A percentile compares a stretch with the other conserved stretches of the same genome.
phyloP scores from a whole-genome alignment of 1,140 invertebrate species.

The Trinorchestia longiramus region DNA sequence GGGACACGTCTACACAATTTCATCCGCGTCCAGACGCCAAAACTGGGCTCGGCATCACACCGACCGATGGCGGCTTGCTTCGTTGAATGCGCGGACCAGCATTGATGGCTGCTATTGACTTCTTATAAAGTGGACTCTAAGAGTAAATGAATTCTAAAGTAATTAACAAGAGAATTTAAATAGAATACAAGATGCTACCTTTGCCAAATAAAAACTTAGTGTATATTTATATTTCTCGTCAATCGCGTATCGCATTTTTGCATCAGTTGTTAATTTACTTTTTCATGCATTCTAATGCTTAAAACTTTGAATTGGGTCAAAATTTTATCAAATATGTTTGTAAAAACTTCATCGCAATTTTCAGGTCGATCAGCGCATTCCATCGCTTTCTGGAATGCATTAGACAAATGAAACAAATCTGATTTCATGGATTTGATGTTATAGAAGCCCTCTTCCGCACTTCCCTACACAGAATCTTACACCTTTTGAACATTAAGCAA shows the following conservation, averaged over 20 bases:
- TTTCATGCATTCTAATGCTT: not conserved
- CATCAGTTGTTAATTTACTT: not conserved
- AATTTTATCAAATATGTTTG: too few relatives aligned
- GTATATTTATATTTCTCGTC: not conserved
- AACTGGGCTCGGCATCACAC: not conserved
- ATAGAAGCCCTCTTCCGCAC: too few relatives aligned
- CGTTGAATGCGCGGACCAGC: not conserved
- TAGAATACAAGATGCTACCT: not conserved
- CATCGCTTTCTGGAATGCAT: too few relatives aligned
- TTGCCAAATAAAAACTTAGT: not conserved
- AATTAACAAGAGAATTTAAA: not conserved
- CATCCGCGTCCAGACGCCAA: not conserved
- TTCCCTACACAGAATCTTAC: too few relatives aligned
- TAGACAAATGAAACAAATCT: too few relatives aligned
- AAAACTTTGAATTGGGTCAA: too few relatives aligned
- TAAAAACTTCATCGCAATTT: too few relatives aligned
- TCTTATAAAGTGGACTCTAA: not conserved
- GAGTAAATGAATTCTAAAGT: not conserved
- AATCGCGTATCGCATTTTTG: not conserved
- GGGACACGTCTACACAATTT: conserved; percentile 20
- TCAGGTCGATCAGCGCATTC: too few relatives aligned
- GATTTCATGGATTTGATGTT: too few relatives aligned
- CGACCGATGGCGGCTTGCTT: too few relatives aligned
- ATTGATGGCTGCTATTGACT: not conserved
- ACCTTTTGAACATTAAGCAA: too few relatives aligned